Conservation (phyloP, 2,113 vertebrate genomes). For the Scolopax mira region DNA sequence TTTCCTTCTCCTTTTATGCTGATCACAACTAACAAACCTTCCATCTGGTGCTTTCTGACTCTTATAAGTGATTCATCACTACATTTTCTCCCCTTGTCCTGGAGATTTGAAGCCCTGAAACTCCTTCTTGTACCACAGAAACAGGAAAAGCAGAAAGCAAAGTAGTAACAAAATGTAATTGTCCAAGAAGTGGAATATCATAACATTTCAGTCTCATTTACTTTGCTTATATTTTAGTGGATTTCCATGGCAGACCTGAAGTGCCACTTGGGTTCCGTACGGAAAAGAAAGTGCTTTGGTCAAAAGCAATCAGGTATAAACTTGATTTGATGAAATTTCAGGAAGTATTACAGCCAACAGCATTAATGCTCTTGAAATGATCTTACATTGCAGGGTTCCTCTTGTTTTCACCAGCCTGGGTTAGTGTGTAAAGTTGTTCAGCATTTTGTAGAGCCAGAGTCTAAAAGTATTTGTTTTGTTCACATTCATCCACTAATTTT, state of each 20-base stretch:
- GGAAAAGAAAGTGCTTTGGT: background rate
- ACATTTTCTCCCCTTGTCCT: background rate
- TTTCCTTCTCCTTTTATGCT: background rate
- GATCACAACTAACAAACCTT: background rate
- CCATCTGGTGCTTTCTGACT: background rate
- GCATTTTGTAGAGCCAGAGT: background rate
- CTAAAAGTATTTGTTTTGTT: background rate
- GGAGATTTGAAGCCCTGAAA: background rate
- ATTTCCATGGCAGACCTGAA: background rate
- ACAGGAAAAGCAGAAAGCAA: background rate
- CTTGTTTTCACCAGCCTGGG: background rate
- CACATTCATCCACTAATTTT: background rate
- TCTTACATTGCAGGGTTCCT: background rate
- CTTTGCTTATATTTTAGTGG: background rate
- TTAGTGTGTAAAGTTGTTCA: background rate
- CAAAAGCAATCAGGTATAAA: background rate
- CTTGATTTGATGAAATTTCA: background rate
- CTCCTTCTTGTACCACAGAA: background rate
- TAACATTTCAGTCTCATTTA: background rate
- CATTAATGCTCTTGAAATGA: rapidly evolving
- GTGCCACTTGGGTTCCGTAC: background rate
- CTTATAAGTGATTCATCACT: background rate
- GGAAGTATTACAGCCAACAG: background rate
- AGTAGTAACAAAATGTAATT: background rate
- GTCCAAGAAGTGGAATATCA: background rate